Percentiles rank a stretch among this genome's conserved stretches.
These are phyloP conservation scores for Subanguina moxae DNA, from an alignment of 1,140 invertebrate genomes.

Conservation along the genomic window DNA sequence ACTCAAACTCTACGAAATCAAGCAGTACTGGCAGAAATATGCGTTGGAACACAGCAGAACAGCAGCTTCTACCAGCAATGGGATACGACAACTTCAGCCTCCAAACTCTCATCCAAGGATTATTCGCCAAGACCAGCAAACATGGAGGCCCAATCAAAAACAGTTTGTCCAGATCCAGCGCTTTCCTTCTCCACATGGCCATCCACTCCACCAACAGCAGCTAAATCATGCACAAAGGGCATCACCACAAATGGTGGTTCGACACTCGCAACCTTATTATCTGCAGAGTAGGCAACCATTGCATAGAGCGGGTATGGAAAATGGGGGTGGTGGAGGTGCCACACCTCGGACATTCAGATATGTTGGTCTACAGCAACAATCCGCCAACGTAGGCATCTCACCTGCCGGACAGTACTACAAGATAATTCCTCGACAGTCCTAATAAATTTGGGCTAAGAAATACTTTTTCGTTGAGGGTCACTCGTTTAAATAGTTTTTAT, in stretches of 20 bases:
- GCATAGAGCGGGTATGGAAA: too few species aligned
- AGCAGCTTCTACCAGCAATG: not conserved
- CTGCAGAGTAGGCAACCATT: not conserved
- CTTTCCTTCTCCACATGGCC: not conserved
- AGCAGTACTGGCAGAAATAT: slow-evolving; percentile 34
- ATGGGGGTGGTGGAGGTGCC: too few species aligned
- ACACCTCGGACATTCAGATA: too few species aligned
- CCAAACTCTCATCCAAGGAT: not conserved
- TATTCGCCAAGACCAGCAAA: not conserved
- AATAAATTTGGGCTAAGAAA: too few species aligned
- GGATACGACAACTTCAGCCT: not conserved
- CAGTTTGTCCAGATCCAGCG: not conserved
- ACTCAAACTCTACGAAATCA: slow-evolving; percentile 48
- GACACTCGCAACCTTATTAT: not conserved
- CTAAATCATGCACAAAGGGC: not conserved
- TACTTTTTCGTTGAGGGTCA: not conserved
- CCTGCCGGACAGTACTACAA: too few species aligned
- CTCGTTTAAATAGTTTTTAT: not conserved
- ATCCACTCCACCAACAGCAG: not conserved
- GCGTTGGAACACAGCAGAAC: slow-evolving; percentile 13
- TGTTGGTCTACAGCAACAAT: too few species aligned
- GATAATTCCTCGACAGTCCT: too few species aligned
- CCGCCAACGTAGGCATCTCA: too few species aligned
- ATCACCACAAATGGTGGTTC: not conserved
- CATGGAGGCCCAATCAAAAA: not conserved